A percentile compares a stretch with the other conserved stretches of the same genome.
phyloP scores from a whole-genome alignment of 2,888 invertebrate genomes.

The Calameuta filiformis region DNA sequence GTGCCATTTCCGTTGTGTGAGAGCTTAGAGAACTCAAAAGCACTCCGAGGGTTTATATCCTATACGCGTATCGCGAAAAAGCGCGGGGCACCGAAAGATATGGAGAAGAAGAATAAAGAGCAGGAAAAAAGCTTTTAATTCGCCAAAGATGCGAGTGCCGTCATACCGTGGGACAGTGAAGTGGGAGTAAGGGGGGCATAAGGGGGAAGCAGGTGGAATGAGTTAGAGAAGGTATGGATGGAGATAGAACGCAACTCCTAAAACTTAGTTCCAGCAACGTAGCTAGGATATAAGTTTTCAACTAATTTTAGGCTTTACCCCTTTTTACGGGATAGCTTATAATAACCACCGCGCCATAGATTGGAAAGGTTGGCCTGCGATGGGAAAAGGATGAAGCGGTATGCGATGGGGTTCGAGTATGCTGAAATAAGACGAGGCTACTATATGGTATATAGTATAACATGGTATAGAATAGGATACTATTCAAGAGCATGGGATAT shows the following conservation, averaged over 20 bases:
- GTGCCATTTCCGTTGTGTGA: background rate
- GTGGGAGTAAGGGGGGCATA: background rate
- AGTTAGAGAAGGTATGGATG: background rate
- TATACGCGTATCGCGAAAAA: constrained; percentile 40
- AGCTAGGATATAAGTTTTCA: constrained; percentile 27
- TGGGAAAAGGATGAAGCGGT: constrained; percentile 13
- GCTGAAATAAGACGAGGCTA: background rate
- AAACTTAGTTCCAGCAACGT: constrained; percentile 10
- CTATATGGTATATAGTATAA: background rate
- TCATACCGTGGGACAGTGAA: background rate
- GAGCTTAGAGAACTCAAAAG: background rate
- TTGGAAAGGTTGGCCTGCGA: constrained; percentile 9
- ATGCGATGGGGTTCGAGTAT: constrained; percentile 4
- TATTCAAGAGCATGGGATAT: background rate
- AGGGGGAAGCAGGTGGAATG: background rate
- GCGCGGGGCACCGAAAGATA: constrained; percentile 44
- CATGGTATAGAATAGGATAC: background rate
- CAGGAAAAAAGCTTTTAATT: constrained; percentile 19
- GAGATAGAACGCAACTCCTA: constrained; percentile 11
- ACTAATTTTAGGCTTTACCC: constrained; percentile 37
- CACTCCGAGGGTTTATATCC: background rate
- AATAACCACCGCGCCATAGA: constrained; percentile 29
- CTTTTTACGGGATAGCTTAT: constrained; percentile 38
- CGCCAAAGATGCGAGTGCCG: constrained; percentile 9
- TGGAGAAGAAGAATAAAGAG: background rate